Percentiles rank a stretch among this genome's conserved stretches.
These are phyloP conservation scores for Bergia sp. DNA, from an alignment of 92 coral and sea anemone genomes.

Conservation along the genomic window DNA sequence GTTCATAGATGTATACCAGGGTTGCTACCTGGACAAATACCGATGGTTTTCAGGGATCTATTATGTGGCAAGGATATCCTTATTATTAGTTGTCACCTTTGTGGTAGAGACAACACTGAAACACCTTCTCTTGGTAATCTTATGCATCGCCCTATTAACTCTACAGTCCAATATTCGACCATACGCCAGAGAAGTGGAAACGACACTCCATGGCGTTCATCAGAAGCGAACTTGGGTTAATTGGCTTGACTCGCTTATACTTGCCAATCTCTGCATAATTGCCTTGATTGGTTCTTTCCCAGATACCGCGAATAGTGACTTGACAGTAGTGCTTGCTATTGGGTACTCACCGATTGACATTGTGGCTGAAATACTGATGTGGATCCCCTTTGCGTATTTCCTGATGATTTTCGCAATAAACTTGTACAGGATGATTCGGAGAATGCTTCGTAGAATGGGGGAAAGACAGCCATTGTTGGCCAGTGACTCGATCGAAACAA, in stretches of 20 bases:
- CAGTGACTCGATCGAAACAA: background rate
- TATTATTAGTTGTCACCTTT: constrained; percentile 44
- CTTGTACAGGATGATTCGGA: constrained; percentile 10
- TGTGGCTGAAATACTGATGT: constrained; percentile 42
- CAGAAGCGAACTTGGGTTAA: constrained; percentile 35
- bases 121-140: constrained; percentile 36
- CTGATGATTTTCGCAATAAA: constrained; percentile 28
- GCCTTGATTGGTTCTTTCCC: constrained; percentile 61
- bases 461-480: background rate
- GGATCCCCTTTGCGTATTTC: constrained; percentile 57
- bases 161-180: constrained; percentile 61
- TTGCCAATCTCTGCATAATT: constrained; percentile 49
- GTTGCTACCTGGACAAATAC: constrained; percentile 46
- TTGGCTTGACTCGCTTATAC: constrained; percentile 46
- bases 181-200: constrained; percentile 10
- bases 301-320: constrained; percentile 25
- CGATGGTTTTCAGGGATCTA: constrained; percentile 64
- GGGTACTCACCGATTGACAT: constrained; percentile 52
- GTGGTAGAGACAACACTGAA: constrained; percentile 9
- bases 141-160: constrained; percentile 49
- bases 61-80: constrained; percentile 55
- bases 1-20: constrained; percentile 52
- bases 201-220: background rate
- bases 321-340: constrained; percentile 6
- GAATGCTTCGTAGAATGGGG: background rate